phyloP scores from a whole-genome alignment of 2,113 vertebrate genomes.

The Phaetusa simplex region DNA sequence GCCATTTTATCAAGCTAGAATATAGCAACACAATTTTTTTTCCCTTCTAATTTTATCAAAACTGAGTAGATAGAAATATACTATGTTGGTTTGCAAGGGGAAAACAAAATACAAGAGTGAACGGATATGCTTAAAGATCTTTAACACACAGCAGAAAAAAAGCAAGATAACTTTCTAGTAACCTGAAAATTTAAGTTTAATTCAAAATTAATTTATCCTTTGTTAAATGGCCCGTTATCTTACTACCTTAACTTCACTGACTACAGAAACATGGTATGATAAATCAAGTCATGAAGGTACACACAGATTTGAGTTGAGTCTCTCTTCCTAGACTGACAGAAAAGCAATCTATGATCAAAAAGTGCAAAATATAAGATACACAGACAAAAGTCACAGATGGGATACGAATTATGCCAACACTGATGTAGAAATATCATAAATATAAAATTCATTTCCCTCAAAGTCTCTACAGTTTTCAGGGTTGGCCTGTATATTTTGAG shows the following conservation, averaged over 20 bases:
- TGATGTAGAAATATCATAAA: not conserved
- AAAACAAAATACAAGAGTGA: not conserved
- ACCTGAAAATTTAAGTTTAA: not conserved
- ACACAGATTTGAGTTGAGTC: not conserved
- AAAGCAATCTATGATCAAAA: not conserved
- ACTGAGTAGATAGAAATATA: not conserved
- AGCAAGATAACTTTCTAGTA: not conserved
- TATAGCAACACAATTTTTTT: not conserved
- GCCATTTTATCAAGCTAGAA: not conserved
- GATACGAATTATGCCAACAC: not conserved
- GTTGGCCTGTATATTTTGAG: not conserved
- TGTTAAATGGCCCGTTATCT: not conserved
- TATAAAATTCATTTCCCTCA: not conserved
- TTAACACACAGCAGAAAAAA: not conserved
- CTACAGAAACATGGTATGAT: not conserved
- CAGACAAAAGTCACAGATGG: not conserved
- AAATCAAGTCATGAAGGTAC: not conserved
- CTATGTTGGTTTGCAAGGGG: not conserved
- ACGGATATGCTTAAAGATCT: not conserved
- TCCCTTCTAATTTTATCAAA: not conserved
- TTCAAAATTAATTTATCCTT: not conserved
- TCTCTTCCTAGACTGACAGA: not conserved
- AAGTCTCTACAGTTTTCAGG: not conserved
- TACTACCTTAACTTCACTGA: not conserved
- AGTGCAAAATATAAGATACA: not conserved